Percentiles rank a stretch among this genome's conserved stretches.
These are phyloP conservation scores for Augiades crinisus DNA, from an alignment of 2,888 invertebrate species.

Conservation along the genomic window DNA sequence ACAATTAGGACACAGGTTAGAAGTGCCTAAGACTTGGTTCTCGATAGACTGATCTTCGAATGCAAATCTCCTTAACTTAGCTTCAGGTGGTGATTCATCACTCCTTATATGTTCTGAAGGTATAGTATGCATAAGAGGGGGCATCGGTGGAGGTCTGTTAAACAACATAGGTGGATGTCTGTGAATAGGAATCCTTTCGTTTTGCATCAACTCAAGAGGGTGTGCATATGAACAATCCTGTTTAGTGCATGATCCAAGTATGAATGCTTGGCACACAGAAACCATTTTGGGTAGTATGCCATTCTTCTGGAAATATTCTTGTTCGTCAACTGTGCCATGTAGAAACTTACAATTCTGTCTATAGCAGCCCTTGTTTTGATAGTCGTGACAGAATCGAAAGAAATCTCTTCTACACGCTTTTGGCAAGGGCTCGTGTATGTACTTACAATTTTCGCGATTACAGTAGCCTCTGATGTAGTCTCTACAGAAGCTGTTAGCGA, in stretches of 20 bases:
- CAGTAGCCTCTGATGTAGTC: constrained; percentile 77
- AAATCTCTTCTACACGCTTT: constrained; percentile 58
- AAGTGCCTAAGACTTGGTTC: constrained; percentile 50
- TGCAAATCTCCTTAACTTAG: constrained; percentile 62
- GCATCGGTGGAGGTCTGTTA: constrained; percentile 44
- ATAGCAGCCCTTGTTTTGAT: constrained; percentile 86
- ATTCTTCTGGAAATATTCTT: constrained; percentile 84
- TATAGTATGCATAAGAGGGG: constrained; percentile 46
- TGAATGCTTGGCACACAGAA: constrained; percentile 83
- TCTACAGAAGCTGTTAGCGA: constrained; percentile 59
- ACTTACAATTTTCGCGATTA: constrained; percentile 78
- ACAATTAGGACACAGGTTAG: constrained; percentile 61
- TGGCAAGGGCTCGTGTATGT: constrained; percentile 64
- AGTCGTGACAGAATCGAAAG: constrained; percentile 81
- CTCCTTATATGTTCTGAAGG: constrained; percentile 55
- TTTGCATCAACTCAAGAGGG: constrained; percentile 49
- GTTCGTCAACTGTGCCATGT: constrained; percentile 86
- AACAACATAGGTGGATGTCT: constrained; percentile 44
- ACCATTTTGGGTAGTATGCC: constrained; percentile 79
- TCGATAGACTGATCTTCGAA: constrained; percentile 60
- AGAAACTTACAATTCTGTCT: constrained; percentile 85
- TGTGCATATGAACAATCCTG: constrained; percentile 64
- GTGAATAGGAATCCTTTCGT: constrained; percentile 43
- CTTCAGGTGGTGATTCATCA: constrained; percentile 68
- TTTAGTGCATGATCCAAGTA: constrained; percentile 80